A percentile compares a stretch with the other conserved stretches of the same genome.
phyloP scores from a whole-genome alignment of 2,797 vertebrate genomes.

The Megalops cyprinoides region DNA sequence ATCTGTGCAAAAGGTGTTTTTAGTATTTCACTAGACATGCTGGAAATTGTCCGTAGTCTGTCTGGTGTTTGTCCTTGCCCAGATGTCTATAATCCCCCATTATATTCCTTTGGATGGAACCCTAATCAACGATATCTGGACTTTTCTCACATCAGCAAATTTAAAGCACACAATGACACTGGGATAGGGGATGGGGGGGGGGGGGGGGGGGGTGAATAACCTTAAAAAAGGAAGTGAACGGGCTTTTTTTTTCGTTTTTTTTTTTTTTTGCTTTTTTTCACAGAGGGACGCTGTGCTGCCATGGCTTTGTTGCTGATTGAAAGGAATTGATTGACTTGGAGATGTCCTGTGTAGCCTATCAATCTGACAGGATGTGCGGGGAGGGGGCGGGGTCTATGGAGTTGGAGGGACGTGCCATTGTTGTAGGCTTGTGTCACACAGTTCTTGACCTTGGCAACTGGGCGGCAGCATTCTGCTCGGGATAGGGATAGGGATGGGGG shows the following conservation, averaged over 20 bases:
- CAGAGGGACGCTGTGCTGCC: conserved; percentile 43
- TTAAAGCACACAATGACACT: not conserved
- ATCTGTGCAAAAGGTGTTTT: not conserved
- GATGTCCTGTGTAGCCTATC: conserved; percentile 68
- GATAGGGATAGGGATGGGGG: conserved; percentile 40
- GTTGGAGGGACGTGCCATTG: conserved; percentile 67
- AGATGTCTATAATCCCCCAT: not conserved
- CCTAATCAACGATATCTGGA: not conserved
- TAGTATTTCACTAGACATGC: not conserved
- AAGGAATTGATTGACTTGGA: conserved; percentile 73
- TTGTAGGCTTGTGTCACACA: conserved; percentile 64
- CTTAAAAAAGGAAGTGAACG: conserved; percentile 8
- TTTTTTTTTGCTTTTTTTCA: too few relatives aligned
- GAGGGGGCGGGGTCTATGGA: conserved; percentile 55
- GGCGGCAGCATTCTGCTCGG: conserved; percentile 50
- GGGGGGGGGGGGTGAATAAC: not conserved
- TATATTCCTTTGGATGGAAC: not conserved
- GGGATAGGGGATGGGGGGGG: too few relatives aligned
- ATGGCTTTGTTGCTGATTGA: conserved; percentile 58
- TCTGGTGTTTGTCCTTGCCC: not conserved
- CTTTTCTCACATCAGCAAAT: not conserved
- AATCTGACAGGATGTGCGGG: conserved; percentile 58
- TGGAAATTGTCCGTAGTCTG: not conserved
- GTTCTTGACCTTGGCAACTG: conserved; percentile 74
- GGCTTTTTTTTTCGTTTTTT: not conserved